Evolutionary conservation across 2,888 invertebrate genomes (phyloP), one percentile per base, ranked within the genome.

Genomic region (Sylvicola fuscatus): DNA sequence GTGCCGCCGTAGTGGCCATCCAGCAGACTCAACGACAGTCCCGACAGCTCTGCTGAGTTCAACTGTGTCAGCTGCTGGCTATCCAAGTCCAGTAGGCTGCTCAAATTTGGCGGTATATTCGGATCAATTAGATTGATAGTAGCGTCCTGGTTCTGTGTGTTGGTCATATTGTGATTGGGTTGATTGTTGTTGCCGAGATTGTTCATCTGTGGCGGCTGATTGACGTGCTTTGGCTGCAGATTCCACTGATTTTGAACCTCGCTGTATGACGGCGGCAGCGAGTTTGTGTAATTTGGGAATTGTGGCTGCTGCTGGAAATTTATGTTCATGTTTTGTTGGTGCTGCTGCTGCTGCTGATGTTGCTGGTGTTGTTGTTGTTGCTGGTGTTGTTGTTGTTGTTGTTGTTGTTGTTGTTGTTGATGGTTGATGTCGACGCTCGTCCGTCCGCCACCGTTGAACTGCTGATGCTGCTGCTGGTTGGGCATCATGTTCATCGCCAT

Each of bases 21-120:
- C 26, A 36, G 37, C 11, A 16, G 52, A 45, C 56, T 54, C 48
- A 57, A 49, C 32, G 58, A 57, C 21, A 65, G 51, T 30, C 60
- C 62, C 35, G 65, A 62, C 38, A 68, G 58, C 41, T 68, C 68
- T 38, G 59, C 58, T 2, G 66, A 66, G 46, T 60, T 61, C 28
- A 66, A 55, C 39, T 54, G 56, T 36, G 59, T 53, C 41, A 63
- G 44, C 42, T 63, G 61, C 36, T 58, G 60, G 41, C 58, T 63
- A 42, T 65, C 64, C 45, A 65, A 53, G 46, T 59, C 59, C 15
- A 61, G 40, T 31, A 62, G 48, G 40, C 51, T 58, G 42, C 54
- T 56, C 36, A 56, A 40, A 45, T 52, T 53, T 7, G 21, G 37
- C 28, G 53, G 51, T 26, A 28, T 28, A 16, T 28, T 28, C 33